These are phyloP conservation scores for Apis laboriosa DNA, from an alignment of 1,140 invertebrate species.

Conservation along the genomic window DNA sequence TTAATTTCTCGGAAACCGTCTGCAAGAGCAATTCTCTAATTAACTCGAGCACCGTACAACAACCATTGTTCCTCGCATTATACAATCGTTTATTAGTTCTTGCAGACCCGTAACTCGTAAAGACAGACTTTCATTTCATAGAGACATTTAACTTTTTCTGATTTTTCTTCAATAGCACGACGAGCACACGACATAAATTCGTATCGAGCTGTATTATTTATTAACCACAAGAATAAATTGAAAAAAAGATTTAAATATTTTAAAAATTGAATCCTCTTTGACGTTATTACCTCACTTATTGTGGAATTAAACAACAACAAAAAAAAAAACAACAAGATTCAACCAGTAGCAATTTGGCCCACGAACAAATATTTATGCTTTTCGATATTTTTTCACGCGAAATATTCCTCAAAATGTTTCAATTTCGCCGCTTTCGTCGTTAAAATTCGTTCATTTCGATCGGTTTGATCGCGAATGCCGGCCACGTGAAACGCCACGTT, in stretches of 20 bases:
- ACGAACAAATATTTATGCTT: too few relatives aligned
- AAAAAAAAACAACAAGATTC: too few relatives aligned
- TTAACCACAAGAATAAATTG: too few relatives aligned
- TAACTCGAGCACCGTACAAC: neutral
- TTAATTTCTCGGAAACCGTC: neutral
- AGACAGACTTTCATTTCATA: neutral
- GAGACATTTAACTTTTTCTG: too few relatives aligned
- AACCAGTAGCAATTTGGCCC: too few relatives aligned
- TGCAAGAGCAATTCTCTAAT: neutral
- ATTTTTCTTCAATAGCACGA: too few relatives aligned
- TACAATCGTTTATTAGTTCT: neutral
- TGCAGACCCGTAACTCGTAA: neutral
- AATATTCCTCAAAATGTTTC: neutral
- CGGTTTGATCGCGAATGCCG: conserved; percentile 50
- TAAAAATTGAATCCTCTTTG: too few relatives aligned
- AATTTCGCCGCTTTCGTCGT: conserved; percentile 17
- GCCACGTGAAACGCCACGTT: conserved; percentile 47
- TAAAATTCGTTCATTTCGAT: conserved; percentile 54
- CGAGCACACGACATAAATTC: too few relatives aligned
- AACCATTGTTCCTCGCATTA: neutral
- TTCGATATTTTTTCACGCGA: neutral
- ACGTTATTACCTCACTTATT: too few relatives aligned
- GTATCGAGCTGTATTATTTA: too few relatives aligned
- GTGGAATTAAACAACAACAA: too few relatives aligned
- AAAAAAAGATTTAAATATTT: too few relatives aligned